These are phyloP conservation scores for Epinephelus cyanopodus DNA, from an alignment of 2,113 vertebrate genomes.

Conservation along the genomic window DNA sequence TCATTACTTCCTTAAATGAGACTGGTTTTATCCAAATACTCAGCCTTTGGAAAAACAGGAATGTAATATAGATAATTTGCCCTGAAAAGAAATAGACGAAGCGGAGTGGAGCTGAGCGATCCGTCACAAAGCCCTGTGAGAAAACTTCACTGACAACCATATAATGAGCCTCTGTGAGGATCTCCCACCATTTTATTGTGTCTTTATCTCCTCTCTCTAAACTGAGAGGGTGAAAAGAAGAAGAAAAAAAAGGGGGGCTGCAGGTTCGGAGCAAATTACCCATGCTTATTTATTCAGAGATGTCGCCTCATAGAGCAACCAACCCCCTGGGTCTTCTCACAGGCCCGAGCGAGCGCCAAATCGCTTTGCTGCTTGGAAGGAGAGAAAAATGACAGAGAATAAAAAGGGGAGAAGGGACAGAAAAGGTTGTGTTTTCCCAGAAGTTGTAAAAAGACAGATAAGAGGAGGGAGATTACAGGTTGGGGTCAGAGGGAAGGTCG, in stretches of 20 bases:
- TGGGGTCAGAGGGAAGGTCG: background rate
- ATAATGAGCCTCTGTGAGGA: conserved; percentile 75
- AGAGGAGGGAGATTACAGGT: conserved; percentile 11
- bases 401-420: conserved; percentile 1
- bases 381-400: background rate
- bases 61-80: conserved; percentile 67
- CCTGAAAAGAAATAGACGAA: conserved; percentile 50
- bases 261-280: conserved; percentile 76
- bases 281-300: conserved; percentile 81
- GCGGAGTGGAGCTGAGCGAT: conserved; percentile 48
- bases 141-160: conserved; percentile 76
- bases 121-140: conserved; percentile 66
- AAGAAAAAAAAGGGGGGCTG: conserved; percentile 39
- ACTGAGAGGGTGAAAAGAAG: conserved; percentile 35
- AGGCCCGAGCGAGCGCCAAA: conserved; percentile 54
- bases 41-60: conserved; percentile 13
- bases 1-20: conserved; percentile 64
- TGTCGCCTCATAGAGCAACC: conserved; percentile 55
- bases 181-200: conserved; percentile 74
- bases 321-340: conserved; percentile 65
- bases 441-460: conserved; percentile 27
- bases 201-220: conserved; percentile 72
- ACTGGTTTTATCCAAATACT: conserved; percentile 41
- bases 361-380: conserved; percentile 37
- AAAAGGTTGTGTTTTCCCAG: conserved; percentile 14